These are phyloP conservation scores for Drosophila kanapiae DNA, from an alignment of 1,140 invertebrate genomes.

Conservation along the genomic window DNA sequence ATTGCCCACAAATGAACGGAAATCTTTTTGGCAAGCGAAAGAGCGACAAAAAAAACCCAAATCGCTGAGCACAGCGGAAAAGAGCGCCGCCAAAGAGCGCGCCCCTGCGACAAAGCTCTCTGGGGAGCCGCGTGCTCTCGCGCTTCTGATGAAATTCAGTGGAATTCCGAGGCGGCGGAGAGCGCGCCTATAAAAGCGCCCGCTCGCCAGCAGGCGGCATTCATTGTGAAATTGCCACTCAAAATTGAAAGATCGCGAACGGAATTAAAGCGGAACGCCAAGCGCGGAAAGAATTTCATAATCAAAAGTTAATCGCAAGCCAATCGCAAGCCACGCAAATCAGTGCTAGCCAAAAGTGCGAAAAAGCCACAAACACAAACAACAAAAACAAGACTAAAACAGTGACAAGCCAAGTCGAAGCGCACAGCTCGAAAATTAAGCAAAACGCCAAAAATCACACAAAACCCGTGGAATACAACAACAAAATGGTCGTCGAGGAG, in stretches of 20 bases:
- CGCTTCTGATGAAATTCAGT: conserved; percentile 82
- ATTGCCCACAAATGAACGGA: conserved; percentile 69
- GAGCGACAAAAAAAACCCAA: conserved; percentile 34
- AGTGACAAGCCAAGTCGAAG: conserved; percentile 58
- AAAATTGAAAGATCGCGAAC: conserved; percentile 83
- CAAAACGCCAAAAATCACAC: conserved; percentile 35
- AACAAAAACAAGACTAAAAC: conserved; percentile 7
- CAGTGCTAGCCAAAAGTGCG: conserved; percentile 55
- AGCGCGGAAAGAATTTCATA: conserved; percentile 84
- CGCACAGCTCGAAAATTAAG: conserved; percentile 46
- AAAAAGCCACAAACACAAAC: conserved; percentile 22
- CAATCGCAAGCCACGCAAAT: conserved; percentile 48
- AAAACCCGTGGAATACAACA: conserved; percentile 9
- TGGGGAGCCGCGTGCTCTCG: conserved; percentile 26
- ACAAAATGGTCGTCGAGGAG: conserved; percentile 84
- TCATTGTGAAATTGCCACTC: conserved; percentile 85
- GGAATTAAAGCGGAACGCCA: conserved; percentile 57
- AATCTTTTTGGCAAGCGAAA: conserved; percentile 53
- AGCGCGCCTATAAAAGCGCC: conserved; percentile 76
- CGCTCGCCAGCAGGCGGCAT: conserved; percentile 51
- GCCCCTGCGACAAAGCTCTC: conserved; percentile 33
- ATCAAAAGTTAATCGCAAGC: conserved; percentile 74
- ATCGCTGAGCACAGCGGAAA: conserved; percentile 15
- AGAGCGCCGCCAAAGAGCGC: conserved; percentile 36
- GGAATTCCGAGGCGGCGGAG: conserved; percentile 50